Conservation (phyloP, 2,888 invertebrate species). For the Physocephala rufipes region DNA sequence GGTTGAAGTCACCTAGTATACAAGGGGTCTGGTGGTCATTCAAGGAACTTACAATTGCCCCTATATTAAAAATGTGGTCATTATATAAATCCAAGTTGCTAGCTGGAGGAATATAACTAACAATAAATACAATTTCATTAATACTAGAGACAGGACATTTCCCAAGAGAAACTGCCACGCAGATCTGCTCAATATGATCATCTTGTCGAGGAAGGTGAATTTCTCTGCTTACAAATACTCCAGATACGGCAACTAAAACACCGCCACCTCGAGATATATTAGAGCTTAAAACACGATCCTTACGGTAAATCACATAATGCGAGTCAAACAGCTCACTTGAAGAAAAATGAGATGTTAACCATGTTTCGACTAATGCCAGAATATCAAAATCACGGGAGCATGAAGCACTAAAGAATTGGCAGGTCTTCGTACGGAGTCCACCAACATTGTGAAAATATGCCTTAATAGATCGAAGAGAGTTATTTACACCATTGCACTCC, state of each 20-base stretch:
- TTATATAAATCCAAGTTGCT: background rate
- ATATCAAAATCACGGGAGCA: constrained; percentile 7
- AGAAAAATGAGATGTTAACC: background rate
- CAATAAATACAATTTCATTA: background rate
- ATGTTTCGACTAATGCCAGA: background rate
- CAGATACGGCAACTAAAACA: background rate
- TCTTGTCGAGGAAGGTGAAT: background rate
- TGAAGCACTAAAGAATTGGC: background rate
- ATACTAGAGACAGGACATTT: too few species aligned
- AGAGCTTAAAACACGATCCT: background rate
- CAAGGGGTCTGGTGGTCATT: background rate
- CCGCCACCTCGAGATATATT: background rate
- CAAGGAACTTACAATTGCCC: too few species aligned
- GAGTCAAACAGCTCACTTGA: background rate
- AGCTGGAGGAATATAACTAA: background rate
- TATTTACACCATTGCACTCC: too few species aligned
- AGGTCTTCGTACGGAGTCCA: constrained; percentile 9
- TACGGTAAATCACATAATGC: background rate
- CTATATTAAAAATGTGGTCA: background rate
- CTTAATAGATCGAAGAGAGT: too few species aligned
- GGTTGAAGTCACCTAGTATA: background rate
- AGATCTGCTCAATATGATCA: constrained; percentile 10
- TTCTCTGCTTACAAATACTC: background rate
- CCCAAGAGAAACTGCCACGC: background rate
- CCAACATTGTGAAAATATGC: constrained; percentile 22